Evolutionary conservation across 2,888 invertebrate species (phyloP), one percentile per base, ranked within the genome.

Genomic region (Pseudoips prasinana): DNA sequence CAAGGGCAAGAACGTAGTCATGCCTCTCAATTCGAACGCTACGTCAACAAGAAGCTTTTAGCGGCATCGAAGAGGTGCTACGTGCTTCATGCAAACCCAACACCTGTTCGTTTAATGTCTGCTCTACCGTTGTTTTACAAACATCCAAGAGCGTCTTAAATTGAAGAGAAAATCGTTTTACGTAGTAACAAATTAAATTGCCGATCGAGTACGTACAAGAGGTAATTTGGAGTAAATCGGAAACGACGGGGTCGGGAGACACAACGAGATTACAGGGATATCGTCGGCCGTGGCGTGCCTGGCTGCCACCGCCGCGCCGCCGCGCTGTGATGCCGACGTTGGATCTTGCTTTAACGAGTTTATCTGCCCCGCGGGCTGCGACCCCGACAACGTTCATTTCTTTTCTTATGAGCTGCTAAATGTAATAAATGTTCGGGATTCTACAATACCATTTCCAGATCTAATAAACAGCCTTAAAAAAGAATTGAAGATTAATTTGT

Each of bases 11-110:
- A 76, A 71, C 77, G 75, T 72, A 74, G 79, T 71, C 64, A 73
- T 61, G 74, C 72, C 78, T 72, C 84, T 86, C 69, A 68, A 85
- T 80, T 77, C 74, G 82, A 86, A 85, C 77, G 84, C 73, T 87
- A 60, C 78, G 86, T 87, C 86, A 88, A 88, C 84, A 88, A 82
- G 72, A 83, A 85, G 79, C 88, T 88, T 88, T 88, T 86, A 88
- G 74, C 66, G 79, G 69, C 67, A 62, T 58, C 65, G 59, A 44
- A 60, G 74, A 72, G 70, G 71, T 71, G 78, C 73, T 76, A 77
- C 74, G 80, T 73, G 74, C 70, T 69, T 62, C 59, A 53, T 51
- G 56, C 59, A 64, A 70, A 64, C 61, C 58, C 59, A 68, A 68
- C 72, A 70, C 66, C 68, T 66, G 48, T 36, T 53, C 58, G 51